These are phyloP conservation scores for Aphidoletes aphidimyza DNA, from an alignment of 2,888 invertebrate genomes.

Conservation along the genomic window DNA sequence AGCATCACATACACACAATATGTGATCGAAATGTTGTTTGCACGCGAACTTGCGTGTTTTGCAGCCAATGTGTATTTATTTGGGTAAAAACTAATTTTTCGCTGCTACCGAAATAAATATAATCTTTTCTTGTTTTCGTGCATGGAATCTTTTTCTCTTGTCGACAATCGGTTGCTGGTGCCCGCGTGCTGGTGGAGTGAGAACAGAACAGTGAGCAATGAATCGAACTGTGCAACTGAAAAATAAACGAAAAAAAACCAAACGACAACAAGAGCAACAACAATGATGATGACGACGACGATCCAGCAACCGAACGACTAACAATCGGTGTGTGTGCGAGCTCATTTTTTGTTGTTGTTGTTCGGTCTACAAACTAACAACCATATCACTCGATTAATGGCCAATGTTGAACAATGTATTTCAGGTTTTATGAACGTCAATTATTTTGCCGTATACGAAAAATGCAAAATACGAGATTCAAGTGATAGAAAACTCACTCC, in stretches of 20 bases:
- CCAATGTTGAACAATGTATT: neutral
- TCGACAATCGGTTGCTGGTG: neutral
- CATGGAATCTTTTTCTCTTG: neutral
- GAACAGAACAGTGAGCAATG: neutral
- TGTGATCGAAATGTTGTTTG: constrained; percentile 8
- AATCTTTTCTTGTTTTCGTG: neutral
- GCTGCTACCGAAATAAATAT: constrained; percentile 41
- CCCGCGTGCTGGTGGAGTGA: neutral
- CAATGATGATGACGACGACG: neutral
- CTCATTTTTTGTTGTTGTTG: too few relatives aligned
- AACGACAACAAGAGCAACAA: neutral
- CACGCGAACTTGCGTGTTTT: constrained; percentile 43
- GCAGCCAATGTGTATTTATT: constrained; percentile 2
- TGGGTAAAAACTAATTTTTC: constrained; percentile 30
- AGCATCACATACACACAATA: constrained; percentile 26
- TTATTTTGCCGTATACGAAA: constrained; percentile 8
- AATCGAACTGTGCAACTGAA: neutral
- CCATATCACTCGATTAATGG: constrained; percentile 17
- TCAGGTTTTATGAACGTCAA: constrained; percentile 19
- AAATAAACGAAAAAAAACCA: neutral
- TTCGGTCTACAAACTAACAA: neutral
- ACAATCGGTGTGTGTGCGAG: too few relatives aligned
- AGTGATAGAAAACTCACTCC: neutral
- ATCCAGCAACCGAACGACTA: too few relatives aligned
- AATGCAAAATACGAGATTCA: constrained; percentile 13